Evolutionary conservation across 2,797 vertebrate genomes (phyloP).

Genomic region (Tapera naevia): DNA sequence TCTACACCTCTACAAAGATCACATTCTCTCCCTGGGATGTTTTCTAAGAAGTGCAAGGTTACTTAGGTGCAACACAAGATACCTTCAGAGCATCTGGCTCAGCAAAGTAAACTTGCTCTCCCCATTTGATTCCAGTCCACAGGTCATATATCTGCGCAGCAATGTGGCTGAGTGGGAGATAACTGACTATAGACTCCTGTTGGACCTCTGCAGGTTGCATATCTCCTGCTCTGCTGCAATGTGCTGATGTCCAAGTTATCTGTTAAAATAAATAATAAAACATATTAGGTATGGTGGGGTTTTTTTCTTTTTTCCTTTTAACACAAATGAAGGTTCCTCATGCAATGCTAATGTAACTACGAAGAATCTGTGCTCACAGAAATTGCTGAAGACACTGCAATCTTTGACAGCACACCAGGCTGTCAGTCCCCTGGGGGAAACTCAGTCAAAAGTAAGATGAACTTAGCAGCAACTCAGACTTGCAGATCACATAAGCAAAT

Average conservation of each 20-base stretch:
- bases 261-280: constrained; percentile 46
- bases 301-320: neutral
- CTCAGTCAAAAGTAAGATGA: neutral
- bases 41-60: neutral
- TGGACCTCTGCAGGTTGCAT: constrained; percentile 84
- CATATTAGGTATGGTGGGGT: neutral
- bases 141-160: constrained; percentile 89
- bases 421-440: neutral
- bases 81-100: constrained; percentile 90
- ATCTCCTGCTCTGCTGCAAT: constrained; percentile 80
- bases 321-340: neutral
- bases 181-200: constrained; percentile 88
- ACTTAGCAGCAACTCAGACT: neutral
- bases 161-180: constrained; percentile 89
- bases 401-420: neutral
- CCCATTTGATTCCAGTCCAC: constrained; percentile 88
- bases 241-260: constrained; percentile 88
- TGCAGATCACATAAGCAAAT: neutral
- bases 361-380: neutral
- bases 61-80: neutral
- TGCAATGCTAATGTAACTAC: neutral
- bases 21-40: neutral
- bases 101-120: constrained; percentile 87
- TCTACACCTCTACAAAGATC: neutral
- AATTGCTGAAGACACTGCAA: neutral